These are phyloP conservation scores for Drosophila algonquin DNA, from an alignment of 2,888 invertebrate genomes.

Conservation along the genomic window DNA sequence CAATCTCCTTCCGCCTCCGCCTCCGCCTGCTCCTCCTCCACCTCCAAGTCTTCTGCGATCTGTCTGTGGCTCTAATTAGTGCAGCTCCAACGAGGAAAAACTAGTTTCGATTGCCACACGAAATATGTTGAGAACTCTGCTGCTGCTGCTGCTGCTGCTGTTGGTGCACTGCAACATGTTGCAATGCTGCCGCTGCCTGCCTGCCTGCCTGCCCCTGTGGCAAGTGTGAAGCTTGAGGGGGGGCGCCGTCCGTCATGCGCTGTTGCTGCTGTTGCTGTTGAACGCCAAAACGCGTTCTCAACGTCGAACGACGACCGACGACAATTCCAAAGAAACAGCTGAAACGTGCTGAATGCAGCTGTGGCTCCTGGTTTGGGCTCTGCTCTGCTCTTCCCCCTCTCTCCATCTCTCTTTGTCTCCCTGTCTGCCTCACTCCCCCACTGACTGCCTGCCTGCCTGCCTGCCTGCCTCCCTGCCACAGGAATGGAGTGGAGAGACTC, in stretches of 20 bases:
- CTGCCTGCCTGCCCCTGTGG: not conserved
- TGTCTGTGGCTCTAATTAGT: slow-evolving; percentile 45
- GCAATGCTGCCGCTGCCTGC: slow-evolving; percentile 50
- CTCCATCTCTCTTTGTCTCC: not conserved
- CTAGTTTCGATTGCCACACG: slow-evolving; percentile 43
- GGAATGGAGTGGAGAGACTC: slow-evolving; percentile 6
- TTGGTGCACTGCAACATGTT: slow-evolving; percentile 62
- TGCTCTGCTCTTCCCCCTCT: slow-evolving; percentile 1
- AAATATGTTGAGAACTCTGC: slow-evolving; percentile 60
- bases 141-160: slow-evolving; percentile 23
- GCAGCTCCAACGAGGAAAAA: slow-evolving; percentile 36
- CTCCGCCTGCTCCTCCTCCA: not conserved
- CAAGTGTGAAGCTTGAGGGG: slow-evolving; percentile 6
- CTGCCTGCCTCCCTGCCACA: slow-evolving; percentile 15
- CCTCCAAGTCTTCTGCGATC: slow-evolving; percentile 1
- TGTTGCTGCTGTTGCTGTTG: slow-evolving; percentile 30
- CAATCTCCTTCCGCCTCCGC: slow-evolving; percentile 27
- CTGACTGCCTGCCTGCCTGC: slow-evolving; percentile 5
- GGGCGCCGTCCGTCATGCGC: slow-evolving; percentile 16
- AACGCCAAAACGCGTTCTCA: slow-evolving; percentile 54
- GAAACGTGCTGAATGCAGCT: slow-evolving; percentile 58
- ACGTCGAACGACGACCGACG: slow-evolving; percentile 15
- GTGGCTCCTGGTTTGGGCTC: slow-evolving; percentile 32
- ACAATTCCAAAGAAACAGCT: slow-evolving; percentile 66
- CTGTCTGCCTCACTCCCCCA: slow-evolving; percentile 1